A percentile compares a stretch with the other conserved stretches of the same genome.
These are phyloP conservation scores for Musca domestica DNA, from an alignment of 1,140 invertebrate species.

Conservation along the genomic window DNA sequence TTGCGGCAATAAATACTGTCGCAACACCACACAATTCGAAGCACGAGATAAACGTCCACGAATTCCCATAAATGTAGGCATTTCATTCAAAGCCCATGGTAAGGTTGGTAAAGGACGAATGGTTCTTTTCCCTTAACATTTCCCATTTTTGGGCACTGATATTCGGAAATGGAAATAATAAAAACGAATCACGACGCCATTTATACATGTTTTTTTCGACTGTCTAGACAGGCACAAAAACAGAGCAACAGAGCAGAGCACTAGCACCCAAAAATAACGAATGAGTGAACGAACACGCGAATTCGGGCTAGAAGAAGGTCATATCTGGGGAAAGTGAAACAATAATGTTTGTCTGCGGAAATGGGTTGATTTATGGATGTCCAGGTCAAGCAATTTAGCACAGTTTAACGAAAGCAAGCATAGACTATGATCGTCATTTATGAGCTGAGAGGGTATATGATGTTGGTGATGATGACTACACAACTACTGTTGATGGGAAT, in stretches of 20 bases:
- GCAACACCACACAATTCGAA: too few relatives aligned
- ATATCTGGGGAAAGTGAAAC: neutral
- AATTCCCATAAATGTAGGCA: too few relatives aligned
- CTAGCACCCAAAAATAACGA: neutral
- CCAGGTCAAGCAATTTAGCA: constrained; percentile 11
- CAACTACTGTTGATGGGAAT: constrained; percentile 2
- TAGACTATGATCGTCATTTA: neutral
- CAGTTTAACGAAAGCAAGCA: constrained; percentile 1
- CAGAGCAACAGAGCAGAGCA: too few relatives aligned
- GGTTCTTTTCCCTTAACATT: too few relatives aligned
- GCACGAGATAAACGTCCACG: too few relatives aligned
- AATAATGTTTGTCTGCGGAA: constrained; percentile 13
- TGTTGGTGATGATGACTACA: neutral
- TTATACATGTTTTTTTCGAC: constrained; percentile 7
- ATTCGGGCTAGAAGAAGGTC: too few relatives aligned
- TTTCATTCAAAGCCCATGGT: constrained; percentile 1
- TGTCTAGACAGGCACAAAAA: constrained; percentile 10
- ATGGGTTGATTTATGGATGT: constrained; percentile 1
- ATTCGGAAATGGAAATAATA: neutral
- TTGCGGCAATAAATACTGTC: neutral
- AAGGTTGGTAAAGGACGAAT: constrained; percentile 8
- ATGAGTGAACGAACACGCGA: neutral
- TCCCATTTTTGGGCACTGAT: too few relatives aligned
- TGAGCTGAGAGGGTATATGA: neutral
- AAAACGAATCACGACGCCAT: neutral